Percentiles rank a stretch among this genome's conserved stretches.
Evolutionary conservation across 2,888 invertebrate genomes (phyloP).

Genomic region (Eugnorisma glareosa): DNA sequence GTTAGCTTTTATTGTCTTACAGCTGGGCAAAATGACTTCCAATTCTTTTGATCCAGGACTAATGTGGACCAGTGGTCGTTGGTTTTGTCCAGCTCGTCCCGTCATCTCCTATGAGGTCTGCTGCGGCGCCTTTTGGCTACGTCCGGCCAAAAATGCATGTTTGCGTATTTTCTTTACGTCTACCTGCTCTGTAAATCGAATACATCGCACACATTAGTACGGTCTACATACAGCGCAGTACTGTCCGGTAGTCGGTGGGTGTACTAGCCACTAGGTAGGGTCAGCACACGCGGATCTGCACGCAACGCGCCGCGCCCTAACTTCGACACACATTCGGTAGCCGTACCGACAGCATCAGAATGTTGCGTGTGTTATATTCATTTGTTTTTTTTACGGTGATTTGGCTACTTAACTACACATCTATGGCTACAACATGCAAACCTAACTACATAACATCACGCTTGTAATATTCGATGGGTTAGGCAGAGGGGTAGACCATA

Average conservation of each 20-base stretch:
- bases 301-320: conserved; percentile 76
- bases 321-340: conserved; percentile 74
- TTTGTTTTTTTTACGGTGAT: conserved; percentile 2
- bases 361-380: conserved; percentile 5
- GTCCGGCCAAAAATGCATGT: neutral
- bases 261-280: conserved; percentile 63
- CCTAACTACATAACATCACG: neutral
- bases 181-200: neutral
- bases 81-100: neutral
- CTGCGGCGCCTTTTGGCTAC: neutral
- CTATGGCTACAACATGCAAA: neutral
- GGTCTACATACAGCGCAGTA: conserved; percentile 10
- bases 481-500: neutral
- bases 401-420: neutral
- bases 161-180: neutral
- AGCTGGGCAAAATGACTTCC: neutral
- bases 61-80: neutral
- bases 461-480: neutral
- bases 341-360: conserved; percentile 63
- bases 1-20: neutral
- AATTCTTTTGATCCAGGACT: neutral
- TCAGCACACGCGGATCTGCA: conserved; percentile 78
- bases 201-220: neutral
- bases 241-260: conserved; percentile 14
- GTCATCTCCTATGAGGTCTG: neutral